Conservation (phyloP, 2,797 vertebrate genomes). For the Coregonus ussuriensis region DNA sequence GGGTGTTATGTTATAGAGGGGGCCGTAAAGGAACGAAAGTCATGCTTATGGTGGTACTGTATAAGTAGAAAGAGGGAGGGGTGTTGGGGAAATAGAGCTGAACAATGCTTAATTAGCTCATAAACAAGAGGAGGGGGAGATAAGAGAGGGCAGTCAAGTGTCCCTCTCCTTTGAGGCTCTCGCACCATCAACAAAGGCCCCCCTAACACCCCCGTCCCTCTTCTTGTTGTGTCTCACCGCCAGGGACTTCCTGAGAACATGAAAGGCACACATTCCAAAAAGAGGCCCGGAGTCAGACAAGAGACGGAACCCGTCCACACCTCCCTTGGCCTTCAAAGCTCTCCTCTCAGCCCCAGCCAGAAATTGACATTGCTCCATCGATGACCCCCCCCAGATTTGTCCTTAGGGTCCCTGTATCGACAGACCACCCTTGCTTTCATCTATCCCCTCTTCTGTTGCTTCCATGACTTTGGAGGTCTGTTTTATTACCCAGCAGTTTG, state of each 20-base stretch:
- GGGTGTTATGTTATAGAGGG: conserved; percentile 60
- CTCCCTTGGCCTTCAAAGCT: conserved; percentile 47
- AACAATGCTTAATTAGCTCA: conserved; percentile 82
- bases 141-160: conserved; percentile 72
- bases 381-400: conserved; percentile 47
- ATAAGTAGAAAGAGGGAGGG: conserved; percentile 28
- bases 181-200: conserved; percentile 69
- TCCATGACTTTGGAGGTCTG: conserved; percentile 64
- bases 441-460: conserved; percentile 24
- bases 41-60: conserved; percentile 42
- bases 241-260: conserved; percentile 79
- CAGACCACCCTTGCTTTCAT: conserved; percentile 64
- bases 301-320: conserved; percentile 64
- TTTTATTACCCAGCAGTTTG: conserved; percentile 54
- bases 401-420: conserved; percentile 60
- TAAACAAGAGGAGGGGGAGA: conserved; percentile 76
- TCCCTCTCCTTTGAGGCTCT: conserved; percentile 66
- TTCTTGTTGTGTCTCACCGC: conserved; percentile 79
- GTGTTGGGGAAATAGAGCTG: conserved; percentile 33
- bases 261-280: conserved; percentile 73
- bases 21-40: conserved; percentile 65
- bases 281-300: conserved; percentile 49
- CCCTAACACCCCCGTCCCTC: conserved; percentile 67
- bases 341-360: conserved; percentile 29
- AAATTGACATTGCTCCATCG: conserved; percentile 63